Evolutionary conservation across 2,797 vertebrate species (phyloP).

Genomic region (Dryobates pubescens): DNA sequence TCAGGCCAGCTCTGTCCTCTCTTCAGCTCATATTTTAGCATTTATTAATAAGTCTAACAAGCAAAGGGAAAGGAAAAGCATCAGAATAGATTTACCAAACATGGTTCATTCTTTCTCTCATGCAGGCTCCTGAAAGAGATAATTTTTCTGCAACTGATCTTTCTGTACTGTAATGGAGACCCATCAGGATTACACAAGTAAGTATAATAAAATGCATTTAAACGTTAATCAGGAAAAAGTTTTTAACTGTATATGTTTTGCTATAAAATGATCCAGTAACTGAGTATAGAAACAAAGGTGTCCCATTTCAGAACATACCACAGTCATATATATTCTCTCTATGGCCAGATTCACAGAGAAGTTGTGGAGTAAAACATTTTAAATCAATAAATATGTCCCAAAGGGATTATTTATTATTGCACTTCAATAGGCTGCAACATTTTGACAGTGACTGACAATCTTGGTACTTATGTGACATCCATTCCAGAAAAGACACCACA

Average conservation of each 20-base stretch:
- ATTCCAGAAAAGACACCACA: neutral
- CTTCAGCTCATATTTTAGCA: neutral
- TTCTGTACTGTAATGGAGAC: neutral
- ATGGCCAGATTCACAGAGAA: neutral
- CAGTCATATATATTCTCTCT: neutral
- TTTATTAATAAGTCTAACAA: neutral
- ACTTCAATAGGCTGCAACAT: neutral
- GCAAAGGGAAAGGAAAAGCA: neutral
- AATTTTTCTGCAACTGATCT: neutral
- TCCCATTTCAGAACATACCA: neutral
- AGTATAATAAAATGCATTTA: neutral
- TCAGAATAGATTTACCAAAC: neutral
- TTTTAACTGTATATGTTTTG: neutral
- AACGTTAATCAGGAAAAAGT: neutral
- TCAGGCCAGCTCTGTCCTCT: neutral
- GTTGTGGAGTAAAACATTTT: neutral
- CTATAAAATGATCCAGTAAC: neutral
- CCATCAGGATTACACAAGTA: neutral
- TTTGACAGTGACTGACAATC: neutral
- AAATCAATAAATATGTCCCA: neutral
- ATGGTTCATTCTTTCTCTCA: neutral
- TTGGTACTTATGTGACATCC: fast-evolving
- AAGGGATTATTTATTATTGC: neutral
- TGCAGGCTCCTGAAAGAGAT: neutral
- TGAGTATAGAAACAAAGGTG: neutral